A percentile compares a stretch with the other conserved stretches of the same genome.
phyloP scores from a whole-genome alignment of 2,888 invertebrate species.

The Esperia sulphurella region DNA sequence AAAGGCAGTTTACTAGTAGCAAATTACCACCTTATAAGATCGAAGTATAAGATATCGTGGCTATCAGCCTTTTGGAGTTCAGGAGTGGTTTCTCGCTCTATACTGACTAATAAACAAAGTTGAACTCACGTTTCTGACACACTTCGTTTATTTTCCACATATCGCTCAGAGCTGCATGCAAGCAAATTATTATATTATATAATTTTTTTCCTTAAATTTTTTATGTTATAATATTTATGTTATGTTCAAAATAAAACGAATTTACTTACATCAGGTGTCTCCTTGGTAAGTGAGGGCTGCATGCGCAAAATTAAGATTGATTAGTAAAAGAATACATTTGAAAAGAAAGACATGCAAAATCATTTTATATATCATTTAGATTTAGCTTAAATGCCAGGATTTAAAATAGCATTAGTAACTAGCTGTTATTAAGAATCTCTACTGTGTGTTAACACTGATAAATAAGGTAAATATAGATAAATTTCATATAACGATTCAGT shows the following conservation, averaged over 20 bases:
- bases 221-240: not conserved
- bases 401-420: no score
- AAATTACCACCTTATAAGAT: no score
- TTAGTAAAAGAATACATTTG: not conserved
- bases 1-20: no score
- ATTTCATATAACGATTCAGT: no score
- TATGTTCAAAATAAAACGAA: not conserved
- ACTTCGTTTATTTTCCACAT: conserved; percentile 72
- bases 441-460: no score
- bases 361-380: not conserved
- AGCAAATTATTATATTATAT: conserved; percentile 15
- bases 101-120: no score
- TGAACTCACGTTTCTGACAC: conserved; percentile 74
- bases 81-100: no score
- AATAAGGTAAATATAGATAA: no score
- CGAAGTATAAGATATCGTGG: no score
- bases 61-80: no score
- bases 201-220: not conserved
- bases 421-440: no score
- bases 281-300: conserved; percentile 77
- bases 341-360: not conserved
- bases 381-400: no score
- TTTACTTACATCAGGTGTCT: conserved; percentile 73
- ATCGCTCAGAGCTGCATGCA: conserved; percentile 69
- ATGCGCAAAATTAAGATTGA: conserved; percentile 62